Percentiles rank a stretch among this genome's conserved stretches.
phyloP scores from a whole-genome alignment of 2,888 invertebrate genomes.

The Drosophila neoperkinsi region DNA sequence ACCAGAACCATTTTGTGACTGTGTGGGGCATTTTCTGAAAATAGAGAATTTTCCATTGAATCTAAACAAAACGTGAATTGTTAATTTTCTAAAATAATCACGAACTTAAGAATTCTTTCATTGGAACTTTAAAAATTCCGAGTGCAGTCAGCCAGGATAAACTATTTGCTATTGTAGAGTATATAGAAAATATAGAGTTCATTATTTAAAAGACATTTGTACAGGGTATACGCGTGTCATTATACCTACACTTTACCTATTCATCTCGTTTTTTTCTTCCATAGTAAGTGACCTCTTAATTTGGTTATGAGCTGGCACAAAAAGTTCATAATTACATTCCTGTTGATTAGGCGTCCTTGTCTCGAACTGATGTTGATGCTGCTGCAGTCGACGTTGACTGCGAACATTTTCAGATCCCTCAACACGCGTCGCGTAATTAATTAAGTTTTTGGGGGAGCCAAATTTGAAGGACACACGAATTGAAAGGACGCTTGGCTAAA shows the following conservation, averaged over 20 bases:
- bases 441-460: constrained; percentile 37
- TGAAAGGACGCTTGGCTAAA: constrained; percentile 15
- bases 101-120: background rate
- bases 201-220: background rate
- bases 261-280: background rate
- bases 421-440: constrained; percentile 35
- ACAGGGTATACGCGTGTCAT: constrained; percentile 8
- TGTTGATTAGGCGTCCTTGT: constrained; percentile 83
- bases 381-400: constrained; percentile 5
- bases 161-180: background rate
- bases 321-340: constrained; percentile 83
- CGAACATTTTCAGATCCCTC: background rate
- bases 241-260: background rate
- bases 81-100: too few species aligned
- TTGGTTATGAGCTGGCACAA: constrained; percentile 63
- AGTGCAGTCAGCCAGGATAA: background rate
- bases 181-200: background rate
- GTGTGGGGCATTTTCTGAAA: background rate
- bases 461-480: constrained; percentile 22
- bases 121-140: background rate
- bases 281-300: constrained; percentile 52
- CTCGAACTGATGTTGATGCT: constrained; percentile 3
- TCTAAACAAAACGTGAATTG: too few species aligned
- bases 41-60: too few species aligned
- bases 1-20: background rate